Percentiles rank a stretch among this genome's conserved stretches.
Conservation (phyloP, 2,113 vertebrate genomes). For the Ailuropoda melanoleuca region DNA sequence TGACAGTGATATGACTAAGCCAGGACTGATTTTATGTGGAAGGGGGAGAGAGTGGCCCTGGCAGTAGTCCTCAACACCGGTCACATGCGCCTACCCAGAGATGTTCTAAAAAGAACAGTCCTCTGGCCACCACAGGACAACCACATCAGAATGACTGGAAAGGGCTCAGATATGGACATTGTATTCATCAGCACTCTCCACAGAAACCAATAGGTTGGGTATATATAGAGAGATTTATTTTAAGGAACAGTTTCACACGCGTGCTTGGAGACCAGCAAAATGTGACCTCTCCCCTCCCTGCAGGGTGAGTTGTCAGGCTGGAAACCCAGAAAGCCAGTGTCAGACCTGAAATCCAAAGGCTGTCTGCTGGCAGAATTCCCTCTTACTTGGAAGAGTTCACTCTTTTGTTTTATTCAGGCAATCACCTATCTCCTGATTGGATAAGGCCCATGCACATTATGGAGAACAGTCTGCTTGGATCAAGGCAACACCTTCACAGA, state of each 20-base stretch:
- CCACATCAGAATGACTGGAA: neutral
- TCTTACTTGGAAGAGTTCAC: neutral
- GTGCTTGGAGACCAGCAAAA: neutral
- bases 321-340: neutral
- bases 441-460: neutral
- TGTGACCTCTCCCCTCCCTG: neutral
- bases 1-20: neutral
- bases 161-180: neutral
- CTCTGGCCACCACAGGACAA: neutral
- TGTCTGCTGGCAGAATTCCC: neutral
- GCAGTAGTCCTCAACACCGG: neutral
- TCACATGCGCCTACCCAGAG: neutral
- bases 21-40: neutral
- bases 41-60: neutral
- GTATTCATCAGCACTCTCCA: neutral
- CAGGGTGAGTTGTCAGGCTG: neutral
- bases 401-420: neutral
- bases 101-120: neutral
- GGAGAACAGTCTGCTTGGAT: neutral
- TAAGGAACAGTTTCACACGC: neutral
- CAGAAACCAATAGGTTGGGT: neutral
- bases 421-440: neutral
- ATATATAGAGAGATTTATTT: neutral
- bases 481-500: neutral
- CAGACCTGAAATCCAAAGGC: neutral